A percentile compares a stretch with the other conserved stretches of the same genome.
Evolutionary conservation across 2,113 vertebrate genomes (phyloP).

Genomic region (Cyanocitta stelleri): DNA sequence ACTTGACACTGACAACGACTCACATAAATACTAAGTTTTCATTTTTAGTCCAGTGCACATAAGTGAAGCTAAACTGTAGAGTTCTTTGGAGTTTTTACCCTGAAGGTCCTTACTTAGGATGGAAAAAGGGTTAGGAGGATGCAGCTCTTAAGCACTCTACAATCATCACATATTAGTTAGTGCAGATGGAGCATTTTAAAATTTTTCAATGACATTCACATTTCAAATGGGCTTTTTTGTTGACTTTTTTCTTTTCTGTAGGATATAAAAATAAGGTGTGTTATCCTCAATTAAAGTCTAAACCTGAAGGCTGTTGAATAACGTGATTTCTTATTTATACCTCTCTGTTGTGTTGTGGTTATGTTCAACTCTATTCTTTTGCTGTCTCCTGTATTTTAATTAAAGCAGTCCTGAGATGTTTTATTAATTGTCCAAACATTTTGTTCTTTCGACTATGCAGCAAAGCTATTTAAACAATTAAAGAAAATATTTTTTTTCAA

Average conservation of each 20-base stretch:
- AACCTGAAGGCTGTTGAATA: not conserved
- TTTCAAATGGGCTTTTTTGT: not conserved
- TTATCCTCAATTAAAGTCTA: not conserved
- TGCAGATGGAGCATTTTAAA: not conserved
- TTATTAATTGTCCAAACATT: not conserved
- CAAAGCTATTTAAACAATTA: not conserved
- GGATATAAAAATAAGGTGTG: not conserved
- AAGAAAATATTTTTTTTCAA: not conserved
- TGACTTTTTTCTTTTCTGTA: not conserved
- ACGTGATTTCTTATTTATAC: not conserved
- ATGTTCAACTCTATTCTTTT: not conserved
- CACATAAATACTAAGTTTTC: constrained; percentile 59
- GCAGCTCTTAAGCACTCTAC: not conserved
- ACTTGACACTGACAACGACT: constrained; percentile 60
- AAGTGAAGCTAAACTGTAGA: not conserved
- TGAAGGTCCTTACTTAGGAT: not conserved
- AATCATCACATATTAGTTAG: not conserved
- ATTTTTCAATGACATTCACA: not conserved
- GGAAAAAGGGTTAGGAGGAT: not conserved
- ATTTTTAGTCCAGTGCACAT: constrained; percentile 44
- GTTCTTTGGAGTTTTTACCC: constrained; percentile 1
- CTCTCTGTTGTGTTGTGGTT: not conserved
- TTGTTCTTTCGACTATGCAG: not conserved
- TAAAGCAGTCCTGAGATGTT: not conserved
- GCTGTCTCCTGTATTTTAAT: not conserved